Evolutionary conservation across 2,797 vertebrate genomes (phyloP), one percentile per base, ranked within the genome.

Genomic region (Nannoperca australis): DNA sequence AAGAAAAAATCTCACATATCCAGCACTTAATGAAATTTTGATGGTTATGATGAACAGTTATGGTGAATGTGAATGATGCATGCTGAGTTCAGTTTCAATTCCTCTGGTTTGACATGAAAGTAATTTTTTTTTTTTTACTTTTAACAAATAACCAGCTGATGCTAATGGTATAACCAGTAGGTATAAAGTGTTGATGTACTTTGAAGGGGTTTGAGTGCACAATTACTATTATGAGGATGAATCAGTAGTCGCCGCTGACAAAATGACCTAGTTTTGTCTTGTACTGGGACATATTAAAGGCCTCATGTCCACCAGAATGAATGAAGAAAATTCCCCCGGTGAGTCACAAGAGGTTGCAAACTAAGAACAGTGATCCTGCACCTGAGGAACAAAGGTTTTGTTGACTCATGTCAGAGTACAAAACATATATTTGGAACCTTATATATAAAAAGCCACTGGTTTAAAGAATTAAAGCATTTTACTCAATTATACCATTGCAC

Each of bases 311-410:
- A 34, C 51, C 59, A 32, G 45, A 56, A 34, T 73, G 60, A 79
- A 69, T 49, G 63, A 18, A 65, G 40, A 68, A 76, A 84, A 58
- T 83, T 77, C 69, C 76, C 63, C 77, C 54, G 68, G 27, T 86
- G 82, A 88, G 65, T 88, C 83, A 80, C 27, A 36, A 8, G 24
- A 50, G 20, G 5, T 36, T 67, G 30, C 24, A 34, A 72, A 80
- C 8, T 47, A 27, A 32, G 73, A 83, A 59, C 63, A 42, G 32
- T 38, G 73, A 70, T 60, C 42, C 36, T 20, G 20, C 13, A 56
- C n/a, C 38, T 53, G 56, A 66, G 49, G 2, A 73, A 56, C 61
- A 66, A 66, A 67, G 47, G 42, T 27, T 53, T 45, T 18, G 42
- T 61, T 5, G 14, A 42, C 53, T 58, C 60, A 42, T 22, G 27